phyloP scores from a whole-genome alignment of 2,113 vertebrate species.

The Cricetomys ansorgei region DNA sequence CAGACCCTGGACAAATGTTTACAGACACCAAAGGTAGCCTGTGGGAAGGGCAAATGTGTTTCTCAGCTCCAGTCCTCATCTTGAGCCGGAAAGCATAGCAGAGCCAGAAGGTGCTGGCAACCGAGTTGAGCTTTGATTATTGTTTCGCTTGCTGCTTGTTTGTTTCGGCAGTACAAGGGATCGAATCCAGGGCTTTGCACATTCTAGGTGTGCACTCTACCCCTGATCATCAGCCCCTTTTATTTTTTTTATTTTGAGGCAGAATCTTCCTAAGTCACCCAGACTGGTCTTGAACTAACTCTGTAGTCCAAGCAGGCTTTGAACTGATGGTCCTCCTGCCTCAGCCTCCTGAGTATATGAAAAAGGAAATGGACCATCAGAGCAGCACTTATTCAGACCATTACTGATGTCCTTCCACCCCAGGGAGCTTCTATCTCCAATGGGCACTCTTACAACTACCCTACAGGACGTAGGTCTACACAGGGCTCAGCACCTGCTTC shows the following conservation, averaged over 20 bases:
- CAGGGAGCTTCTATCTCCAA: not conserved
- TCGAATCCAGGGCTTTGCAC: not conserved
- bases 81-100: not conserved
- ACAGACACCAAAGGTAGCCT: not conserved
- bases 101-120: not conserved
- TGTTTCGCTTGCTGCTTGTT: not conserved
- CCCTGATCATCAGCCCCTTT: not conserved
- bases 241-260: not conserved
- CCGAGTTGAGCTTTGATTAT: not conserved
- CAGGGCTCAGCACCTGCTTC: not conserved
- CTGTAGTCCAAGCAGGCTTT: not conserved
- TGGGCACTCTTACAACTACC: not conserved
- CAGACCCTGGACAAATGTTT: not conserved
- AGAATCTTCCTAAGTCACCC: not conserved
- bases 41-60: too few species aligned
- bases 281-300: not conserved
- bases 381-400: not conserved
- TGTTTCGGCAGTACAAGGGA: not conserved
- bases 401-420: not conserved
- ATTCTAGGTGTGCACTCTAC: not conserved
- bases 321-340: too few species aligned
- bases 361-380: not conserved
- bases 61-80: not conserved
- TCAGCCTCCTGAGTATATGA: not conserved
- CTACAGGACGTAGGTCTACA: not conserved